Evolutionary conservation across 1,140 invertebrate genomes (phyloP).

Genomic region (Apis cerana): DNA sequence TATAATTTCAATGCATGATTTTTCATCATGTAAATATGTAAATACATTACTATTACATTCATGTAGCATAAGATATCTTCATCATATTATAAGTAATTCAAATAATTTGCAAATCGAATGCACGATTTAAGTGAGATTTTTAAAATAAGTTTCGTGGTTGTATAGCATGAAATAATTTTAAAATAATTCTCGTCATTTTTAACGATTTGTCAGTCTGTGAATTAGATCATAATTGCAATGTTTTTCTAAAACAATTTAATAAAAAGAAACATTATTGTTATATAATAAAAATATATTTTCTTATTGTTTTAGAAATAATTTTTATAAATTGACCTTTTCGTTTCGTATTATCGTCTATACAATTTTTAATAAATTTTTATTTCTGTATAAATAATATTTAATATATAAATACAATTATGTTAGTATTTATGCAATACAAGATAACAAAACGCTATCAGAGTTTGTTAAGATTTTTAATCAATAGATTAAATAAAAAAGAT

Average conservation of each 20-base stretch:
- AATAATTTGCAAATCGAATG: background rate
- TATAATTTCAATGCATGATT: conserved; percentile 25
- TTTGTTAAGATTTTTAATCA: too few relatives aligned
- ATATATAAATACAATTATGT: too few relatives aligned
- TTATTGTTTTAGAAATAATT: conserved; percentile 7
- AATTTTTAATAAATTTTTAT: too few relatives aligned
- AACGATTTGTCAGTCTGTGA: background rate
- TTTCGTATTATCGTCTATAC: too few relatives aligned
- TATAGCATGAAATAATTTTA: background rate
- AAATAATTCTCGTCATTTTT: background rate
- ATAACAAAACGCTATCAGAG: too few relatives aligned
- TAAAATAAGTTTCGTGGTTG: conserved; percentile 11
- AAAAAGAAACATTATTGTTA: background rate
- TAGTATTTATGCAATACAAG: too few relatives aligned
- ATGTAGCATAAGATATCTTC: conserved; percentile 20
- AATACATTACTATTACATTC: conserved; percentile 25
- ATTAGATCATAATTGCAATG: background rate
- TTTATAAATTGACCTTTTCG: too few relatives aligned
- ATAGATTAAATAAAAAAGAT: too few relatives aligned
- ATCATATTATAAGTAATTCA: background rate
- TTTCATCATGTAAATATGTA: conserved; percentile 57
- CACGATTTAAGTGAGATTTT: conserved; percentile 22
- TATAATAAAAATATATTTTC: conserved; percentile 29
- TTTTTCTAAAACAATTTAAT: background rate
- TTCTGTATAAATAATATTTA: too few relatives aligned